These are phyloP conservation scores for Bombyx mori DNA, from an alignment of 1,140 invertebrate genomes.

Conservation along the genomic window DNA sequence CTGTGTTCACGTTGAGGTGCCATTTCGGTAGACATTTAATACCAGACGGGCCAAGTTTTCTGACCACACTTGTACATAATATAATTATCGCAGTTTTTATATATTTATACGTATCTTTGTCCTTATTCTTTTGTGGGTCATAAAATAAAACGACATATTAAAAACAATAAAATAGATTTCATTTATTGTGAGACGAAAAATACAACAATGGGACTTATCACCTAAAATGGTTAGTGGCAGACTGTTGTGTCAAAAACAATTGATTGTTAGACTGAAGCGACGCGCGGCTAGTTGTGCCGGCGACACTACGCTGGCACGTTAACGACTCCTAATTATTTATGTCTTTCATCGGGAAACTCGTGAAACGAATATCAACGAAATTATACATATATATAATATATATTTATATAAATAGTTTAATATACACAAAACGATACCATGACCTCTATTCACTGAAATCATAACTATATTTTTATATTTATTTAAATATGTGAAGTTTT, in stretches of 20 bases:
- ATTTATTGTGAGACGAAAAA: slow-evolving; percentile 72
- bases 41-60: too few species aligned
- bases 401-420: slow-evolving; percentile 38
- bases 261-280: slow-evolving; percentile 36
- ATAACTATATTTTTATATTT: slow-evolving; percentile 56
- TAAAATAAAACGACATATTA: slow-evolving; percentile 59
- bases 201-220: slow-evolving; percentile 71
- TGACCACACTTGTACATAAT: too few species aligned
- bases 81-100: too few species aligned
- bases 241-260: slow-evolving; percentile 67
- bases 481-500: slow-evolving; percentile 63
- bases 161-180: slow-evolving; percentile 72
- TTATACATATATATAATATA: slow-evolving; percentile 21
- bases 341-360: slow-evolving; percentile 68
- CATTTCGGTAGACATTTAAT: too few species aligned
- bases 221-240: slow-evolving; percentile 70
- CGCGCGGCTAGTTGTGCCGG: slow-evolving; percentile 15
- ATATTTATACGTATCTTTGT: too few species aligned
- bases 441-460: slow-evolving; percentile 61
- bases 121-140: background rate
- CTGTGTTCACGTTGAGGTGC: too few species aligned
- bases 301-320: slow-evolving; percentile 12
- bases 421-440: slow-evolving; percentile 64
- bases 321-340: slow-evolving; percentile 60
- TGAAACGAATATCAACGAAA: slow-evolving; percentile 67